Evolutionary conservation across 2,888 invertebrate genomes (phyloP).

Genomic region (Aplocera efformata): DNA sequence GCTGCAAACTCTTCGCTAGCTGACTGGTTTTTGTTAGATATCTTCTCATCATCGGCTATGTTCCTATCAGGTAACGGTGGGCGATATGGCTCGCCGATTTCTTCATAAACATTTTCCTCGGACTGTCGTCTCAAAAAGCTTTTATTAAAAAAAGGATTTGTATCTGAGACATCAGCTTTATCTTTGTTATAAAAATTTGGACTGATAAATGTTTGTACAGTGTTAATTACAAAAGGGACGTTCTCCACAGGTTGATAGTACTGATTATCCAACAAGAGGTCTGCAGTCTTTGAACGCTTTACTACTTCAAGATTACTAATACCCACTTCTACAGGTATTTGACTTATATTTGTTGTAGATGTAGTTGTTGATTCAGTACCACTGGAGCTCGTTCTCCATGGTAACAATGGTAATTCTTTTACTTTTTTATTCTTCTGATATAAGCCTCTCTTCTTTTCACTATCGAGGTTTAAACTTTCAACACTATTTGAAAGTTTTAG

Average conservation of each 20-base stretch:
- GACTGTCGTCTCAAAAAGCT: slow-evolving; percentile 36
- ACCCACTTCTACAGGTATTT: slow-evolving; percentile 31
- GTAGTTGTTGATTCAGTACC: slow-evolving; percentile 41
- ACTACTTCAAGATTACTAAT: slow-evolving; percentile 38
- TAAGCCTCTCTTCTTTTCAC: slow-evolving; percentile 41
- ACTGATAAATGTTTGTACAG: slow-evolving; percentile 38
- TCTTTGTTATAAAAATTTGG: slow-evolving; percentile 31
- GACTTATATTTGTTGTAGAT: slow-evolving; percentile 30
- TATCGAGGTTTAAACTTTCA: slow-evolving; percentile 25
- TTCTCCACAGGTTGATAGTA: slow-evolving; percentile 68
- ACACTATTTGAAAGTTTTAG: slow-evolving; percentile 26
- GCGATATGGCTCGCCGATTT: slow-evolving; percentile 51
- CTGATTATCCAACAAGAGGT: slow-evolving; percentile 61
- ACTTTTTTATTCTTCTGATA: slow-evolving; percentile 59
- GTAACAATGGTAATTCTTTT: slow-evolving; percentile 50
- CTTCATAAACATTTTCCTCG: slow-evolving; percentile 70
- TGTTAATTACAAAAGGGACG: slow-evolving; percentile 62
- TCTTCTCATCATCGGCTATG: slow-evolving; percentile 69
- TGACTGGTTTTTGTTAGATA: slow-evolving; percentile 45
- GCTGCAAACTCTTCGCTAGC: slow-evolving; percentile 46
- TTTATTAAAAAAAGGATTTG: slow-evolving; percentile 37
- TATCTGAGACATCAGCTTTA: slow-evolving; percentile 18
- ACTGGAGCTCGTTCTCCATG: slow-evolving; percentile 48
- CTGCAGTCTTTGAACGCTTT: slow-evolving; percentile 56
- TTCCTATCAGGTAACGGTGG: slow-evolving; percentile 42